Evolutionary conservation across 1,140 invertebrate species (phyloP).

Genomic region (Steinernema khuongi): DNA sequence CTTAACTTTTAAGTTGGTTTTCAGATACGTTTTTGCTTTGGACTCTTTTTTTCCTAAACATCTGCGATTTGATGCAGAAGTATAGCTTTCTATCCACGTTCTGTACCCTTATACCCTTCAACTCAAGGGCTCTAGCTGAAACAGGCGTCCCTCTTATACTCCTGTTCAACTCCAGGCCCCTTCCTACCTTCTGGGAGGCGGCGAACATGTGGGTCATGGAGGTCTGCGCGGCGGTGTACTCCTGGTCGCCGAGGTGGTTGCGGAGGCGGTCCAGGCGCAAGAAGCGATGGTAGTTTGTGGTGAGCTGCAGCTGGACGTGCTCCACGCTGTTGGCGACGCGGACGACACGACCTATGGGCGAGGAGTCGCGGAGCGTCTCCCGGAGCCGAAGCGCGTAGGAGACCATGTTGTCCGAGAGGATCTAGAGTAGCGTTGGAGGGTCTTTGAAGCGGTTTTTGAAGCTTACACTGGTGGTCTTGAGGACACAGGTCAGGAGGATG

Average conservation of each 20-base stretch:
- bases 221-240: neutral
- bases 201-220: conserved; percentile 11
- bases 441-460: neutral
- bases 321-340: neutral
- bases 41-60: no score
- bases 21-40: no score
- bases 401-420: neutral
- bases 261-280: neutral
- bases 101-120: no score
- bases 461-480: neutral
- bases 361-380: neutral
- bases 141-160: no score
- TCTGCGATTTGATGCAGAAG: no score
- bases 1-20: no score
- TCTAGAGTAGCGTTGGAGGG: neutral
- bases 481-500: neutral
- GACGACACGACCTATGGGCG: neutral
- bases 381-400: neutral
- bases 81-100: no score
- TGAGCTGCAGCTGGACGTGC: neutral
- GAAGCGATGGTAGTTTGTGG: neutral
- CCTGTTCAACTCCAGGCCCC: no score
- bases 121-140: no score
- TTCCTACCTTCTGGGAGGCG: neutral
- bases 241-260: neutral